Base-by-base conservation (phyloP, 2,888 invertebrate genomes). In the Sesia bembeciformis region DNA sequence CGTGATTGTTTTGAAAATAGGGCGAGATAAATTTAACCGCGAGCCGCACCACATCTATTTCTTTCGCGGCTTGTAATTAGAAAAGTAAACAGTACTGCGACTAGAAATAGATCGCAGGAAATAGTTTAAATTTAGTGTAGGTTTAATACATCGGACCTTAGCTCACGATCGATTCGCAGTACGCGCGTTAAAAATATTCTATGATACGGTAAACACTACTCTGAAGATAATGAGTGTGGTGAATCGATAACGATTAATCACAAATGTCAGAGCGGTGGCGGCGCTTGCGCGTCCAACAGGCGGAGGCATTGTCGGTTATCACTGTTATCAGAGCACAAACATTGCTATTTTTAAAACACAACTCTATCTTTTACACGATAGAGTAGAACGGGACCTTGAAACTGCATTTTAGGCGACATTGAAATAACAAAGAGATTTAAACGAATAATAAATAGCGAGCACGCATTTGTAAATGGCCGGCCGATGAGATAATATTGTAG, bases 11-110 rank as follows among this genome's bases (percentile, higher is more conserved):
- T 73, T 67, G 74, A 78, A 85, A 77, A 81, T 81, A 78, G 82
- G 76, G 62, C 78, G 70, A 69, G 83, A 77, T 82, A 84, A 74
- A 78, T 78, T 78, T 85, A 84, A 76, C 72, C 74, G 60, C 72
- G 73, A 83, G 81, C 82, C 67, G 67, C 69, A 72, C 78, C 64
- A 60, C 68, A 74, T 76, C 78, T 81, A 83, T 84, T 81, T 78
- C 69, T 70, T 72, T 74, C 71, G 68, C 64, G 64, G 69, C 66
- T 72, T 71, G 73, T 76, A 81, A 83, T 83, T 79, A 83, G 69
- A 77, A 78, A 81, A 75, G 79, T 82, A 82, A 81, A 82, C 79
- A 81, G 74, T 63, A 66, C 65, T 67, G 62, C 58, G 62, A 63
- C 67, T 61, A 57, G 78, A 81, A 23, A 80, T 81, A 81, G 76